These are phyloP conservation scores for Coracias cyanogaster DNA, from an alignment of 2,797 vertebrate species.

Conservation along the genomic window DNA sequence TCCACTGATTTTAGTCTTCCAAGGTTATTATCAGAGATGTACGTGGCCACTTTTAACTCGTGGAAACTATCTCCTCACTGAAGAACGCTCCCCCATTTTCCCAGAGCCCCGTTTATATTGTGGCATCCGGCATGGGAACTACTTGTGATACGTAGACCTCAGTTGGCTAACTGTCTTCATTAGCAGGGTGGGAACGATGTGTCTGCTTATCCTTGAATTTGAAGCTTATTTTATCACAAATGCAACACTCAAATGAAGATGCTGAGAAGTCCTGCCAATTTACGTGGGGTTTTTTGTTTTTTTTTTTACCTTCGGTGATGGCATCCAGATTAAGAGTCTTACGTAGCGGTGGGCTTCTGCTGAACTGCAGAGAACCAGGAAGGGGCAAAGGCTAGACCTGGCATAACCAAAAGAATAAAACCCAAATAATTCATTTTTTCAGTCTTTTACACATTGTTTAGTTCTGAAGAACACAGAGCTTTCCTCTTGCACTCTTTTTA, in stretches of 20 bases:
- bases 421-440: accelerated
- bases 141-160: not conserved
- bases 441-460: not conserved
- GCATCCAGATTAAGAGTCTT: not conserved
- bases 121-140: not conserved
- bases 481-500: not conserved
- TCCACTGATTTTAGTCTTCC: not conserved
- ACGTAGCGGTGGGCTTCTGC: not conserved
- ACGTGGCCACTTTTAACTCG: not conserved
- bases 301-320: not conserved
- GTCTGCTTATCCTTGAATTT: not conserved
- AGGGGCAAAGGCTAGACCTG: not conserved
- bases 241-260: not conserved
- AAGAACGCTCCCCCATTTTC: not conserved
- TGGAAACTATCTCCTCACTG: not conserved
- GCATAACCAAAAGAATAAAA: not conserved
- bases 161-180: not conserved
- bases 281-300: not conserved
- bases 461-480: not conserved
- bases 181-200: not conserved
- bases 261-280: not conserved
- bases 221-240: not conserved
- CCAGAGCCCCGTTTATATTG: not conserved
- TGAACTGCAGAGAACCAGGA: not conserved
- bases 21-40: not conserved